phyloP scores from a whole-genome alignment of 1,140 invertebrate species.

The Drosophila equinoxialis region DNA sequence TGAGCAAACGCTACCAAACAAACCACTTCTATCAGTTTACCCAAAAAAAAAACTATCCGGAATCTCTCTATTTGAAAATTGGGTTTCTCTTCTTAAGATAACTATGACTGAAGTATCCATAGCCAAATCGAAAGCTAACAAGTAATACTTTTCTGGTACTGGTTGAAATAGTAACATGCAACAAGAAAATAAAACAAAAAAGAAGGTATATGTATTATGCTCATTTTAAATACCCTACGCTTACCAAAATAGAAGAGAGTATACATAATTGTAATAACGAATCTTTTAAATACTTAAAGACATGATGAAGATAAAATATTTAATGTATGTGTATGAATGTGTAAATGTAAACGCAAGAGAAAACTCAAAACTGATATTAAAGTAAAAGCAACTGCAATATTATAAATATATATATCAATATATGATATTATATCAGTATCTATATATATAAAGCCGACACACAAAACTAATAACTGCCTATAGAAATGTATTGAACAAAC shows the following conservation, averaged over 20 bases:
- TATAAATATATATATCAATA: conserved; percentile 41
- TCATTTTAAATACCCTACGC: conserved; percentile 78
- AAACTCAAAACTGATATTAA: conserved; percentile 70
- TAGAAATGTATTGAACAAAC: conserved; percentile 40
- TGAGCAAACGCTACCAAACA: too few species aligned
- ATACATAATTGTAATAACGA: conserved; percentile 41
- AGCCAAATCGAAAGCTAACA: neutral
- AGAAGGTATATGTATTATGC: conserved; percentile 44
- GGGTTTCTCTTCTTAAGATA: too few species aligned
- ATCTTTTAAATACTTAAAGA: conserved; percentile 36
- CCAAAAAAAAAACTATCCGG: too few species aligned
- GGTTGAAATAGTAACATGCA: conserved; percentile 21
- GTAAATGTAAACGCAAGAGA: conserved; percentile 71
- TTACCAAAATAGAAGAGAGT: conserved; percentile 69
- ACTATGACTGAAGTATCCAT: too few species aligned
- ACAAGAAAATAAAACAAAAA: conserved; percentile 6
- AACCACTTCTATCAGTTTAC: too few species aligned
- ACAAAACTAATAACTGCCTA: conserved; percentile 63
- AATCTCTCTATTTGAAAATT: too few species aligned
- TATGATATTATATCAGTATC: conserved; percentile 7
- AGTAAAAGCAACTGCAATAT: conserved; percentile 35
- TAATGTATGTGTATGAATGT: conserved; percentile 51
- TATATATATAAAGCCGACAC: conserved; percentile 6
- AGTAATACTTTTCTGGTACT: neutral
- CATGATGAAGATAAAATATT: conserved; percentile 37